Evolutionary conservation across 2,797 vertebrate genomes (phyloP).

Genomic region (Sebastiscus albofasciatus): DNA sequence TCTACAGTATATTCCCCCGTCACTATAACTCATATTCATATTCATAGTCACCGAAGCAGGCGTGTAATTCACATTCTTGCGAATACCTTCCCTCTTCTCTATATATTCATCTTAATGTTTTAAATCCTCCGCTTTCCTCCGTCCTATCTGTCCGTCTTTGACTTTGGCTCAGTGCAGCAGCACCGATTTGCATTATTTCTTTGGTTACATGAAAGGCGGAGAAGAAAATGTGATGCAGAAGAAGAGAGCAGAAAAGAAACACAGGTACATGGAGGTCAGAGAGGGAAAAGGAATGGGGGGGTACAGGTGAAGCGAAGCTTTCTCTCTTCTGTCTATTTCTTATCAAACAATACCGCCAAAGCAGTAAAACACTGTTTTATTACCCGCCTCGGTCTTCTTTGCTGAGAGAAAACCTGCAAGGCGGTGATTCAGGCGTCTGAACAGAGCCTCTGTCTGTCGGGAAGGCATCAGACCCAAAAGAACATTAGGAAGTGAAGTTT

Average conservation of each 20-base stretch:
- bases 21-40: constrained; percentile 41
- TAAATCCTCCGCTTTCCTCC: constrained; percentile 19
- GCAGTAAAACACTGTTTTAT: not conserved
- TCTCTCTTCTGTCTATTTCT: constrained; percentile 9
- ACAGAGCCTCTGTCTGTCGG: not conserved
- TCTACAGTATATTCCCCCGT: constrained; percentile 33
- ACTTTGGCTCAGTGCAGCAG: constrained; percentile 45
- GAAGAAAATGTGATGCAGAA: constrained; percentile 31
- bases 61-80: constrained; percentile 32
- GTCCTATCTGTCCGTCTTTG: constrained; percentile 42
- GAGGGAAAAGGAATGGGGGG: not conserved
- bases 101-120: constrained; percentile 35
- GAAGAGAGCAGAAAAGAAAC: constrained; percentile 21
- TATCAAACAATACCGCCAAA: constrained; percentile 4
- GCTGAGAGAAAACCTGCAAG: not conserved
- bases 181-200: constrained; percentile 51
- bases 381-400: not conserved
- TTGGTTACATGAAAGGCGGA: constrained; percentile 50
- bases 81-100: constrained; percentile 13
- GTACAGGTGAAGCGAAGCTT: not conserved
- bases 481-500: not conserved
- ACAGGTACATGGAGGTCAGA: constrained; percentile 48
- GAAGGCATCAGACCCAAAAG: not conserved
- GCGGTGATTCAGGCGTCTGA: constrained; percentile 14
- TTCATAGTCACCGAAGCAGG: constrained; percentile 32